Evolutionary conservation across 2,888 invertebrate species (phyloP).

Genomic region (Pocota personata): DNA sequence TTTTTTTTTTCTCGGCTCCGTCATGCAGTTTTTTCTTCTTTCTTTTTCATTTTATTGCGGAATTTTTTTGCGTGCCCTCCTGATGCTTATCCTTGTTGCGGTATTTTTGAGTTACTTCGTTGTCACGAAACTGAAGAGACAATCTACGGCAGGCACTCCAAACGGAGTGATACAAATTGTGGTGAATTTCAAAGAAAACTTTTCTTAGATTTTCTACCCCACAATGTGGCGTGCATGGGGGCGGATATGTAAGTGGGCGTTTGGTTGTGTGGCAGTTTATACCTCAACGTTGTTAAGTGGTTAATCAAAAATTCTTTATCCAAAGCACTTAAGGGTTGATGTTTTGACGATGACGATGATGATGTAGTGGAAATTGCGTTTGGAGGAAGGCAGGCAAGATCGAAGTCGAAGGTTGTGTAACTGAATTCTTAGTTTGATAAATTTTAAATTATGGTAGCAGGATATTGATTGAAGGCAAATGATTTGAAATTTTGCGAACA

Average conservation of each 20-base stretch:
- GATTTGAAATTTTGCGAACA: too few relatives aligned
- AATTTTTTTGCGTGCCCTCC: slow-evolving; percentile 38
- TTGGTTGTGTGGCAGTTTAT: slow-evolving; percentile 38
- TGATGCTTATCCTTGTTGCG: slow-evolving; percentile 44
- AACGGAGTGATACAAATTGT: slow-evolving; percentile 56
- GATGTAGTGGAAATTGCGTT: slow-evolving; percentile 33
- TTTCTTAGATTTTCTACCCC: slow-evolving; percentile 18
- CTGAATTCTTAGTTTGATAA: background rate
- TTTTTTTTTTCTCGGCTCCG: slow-evolving; percentile 20
- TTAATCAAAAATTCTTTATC: slow-evolving; percentile 71
- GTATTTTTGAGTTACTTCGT: slow-evolving; percentile 56
- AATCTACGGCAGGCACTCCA: slow-evolving; percentile 55
- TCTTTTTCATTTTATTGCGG: slow-evolving; percentile 13
- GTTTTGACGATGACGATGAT: slow-evolving; percentile 1
- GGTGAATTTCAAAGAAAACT: slow-evolving; percentile 60
- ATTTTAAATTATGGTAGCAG: background rate
- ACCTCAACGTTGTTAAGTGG: slow-evolving; percentile 64
- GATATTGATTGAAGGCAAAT: background rate
- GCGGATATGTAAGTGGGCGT: background rate
- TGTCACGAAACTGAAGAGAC: slow-evolving; percentile 19
- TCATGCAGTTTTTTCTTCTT: slow-evolving; percentile 28
- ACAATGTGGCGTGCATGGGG: slow-evolving; percentile 12
- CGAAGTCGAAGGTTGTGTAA: background rate
- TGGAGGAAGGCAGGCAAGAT: background rate
- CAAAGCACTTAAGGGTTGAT: slow-evolving; percentile 47